phyloP scores from a whole-genome alignment of 1,140 invertebrate species.

The Brachystomella parvula region DNA sequence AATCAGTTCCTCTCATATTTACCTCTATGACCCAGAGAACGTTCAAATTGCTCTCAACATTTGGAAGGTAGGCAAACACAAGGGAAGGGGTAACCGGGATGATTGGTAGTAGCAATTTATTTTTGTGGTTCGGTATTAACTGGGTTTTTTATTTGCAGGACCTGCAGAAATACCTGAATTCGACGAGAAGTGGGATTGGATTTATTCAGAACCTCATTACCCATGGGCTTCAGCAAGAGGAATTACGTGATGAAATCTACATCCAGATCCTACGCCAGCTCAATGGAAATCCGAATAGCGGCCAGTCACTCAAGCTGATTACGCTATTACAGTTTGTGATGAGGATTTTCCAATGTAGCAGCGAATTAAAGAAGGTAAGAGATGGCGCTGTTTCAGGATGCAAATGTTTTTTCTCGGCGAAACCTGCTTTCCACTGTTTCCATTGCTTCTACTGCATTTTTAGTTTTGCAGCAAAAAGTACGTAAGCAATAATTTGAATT shows the following conservation, averaged over 20 bases:
- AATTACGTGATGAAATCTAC: constrained; percentile 78
- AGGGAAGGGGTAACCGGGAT: not conserved
- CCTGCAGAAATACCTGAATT: constrained; percentile 70
- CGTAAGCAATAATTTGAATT: no score
- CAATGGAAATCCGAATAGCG: constrained; percentile 72
- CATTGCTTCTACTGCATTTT: no score
- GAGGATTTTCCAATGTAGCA: not conserved
- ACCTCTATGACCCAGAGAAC: constrained; percentile 91
- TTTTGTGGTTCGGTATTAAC: no score
- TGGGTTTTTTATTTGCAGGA: constrained; percentile 52
- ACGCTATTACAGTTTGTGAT: not conserved
- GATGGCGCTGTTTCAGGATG: no score
- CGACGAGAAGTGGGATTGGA: not conserved
- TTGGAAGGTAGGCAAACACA: constrained; percentile 13
- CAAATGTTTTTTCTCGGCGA: no score
- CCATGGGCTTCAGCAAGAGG: constrained; percentile 77
- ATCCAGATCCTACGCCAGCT: constrained; percentile 74
- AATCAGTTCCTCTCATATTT: constrained; percentile 88
- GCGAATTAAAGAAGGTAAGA: not conserved
- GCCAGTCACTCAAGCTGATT: constrained; percentile 56
- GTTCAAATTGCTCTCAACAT: constrained; percentile 56
- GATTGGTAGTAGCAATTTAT: not conserved
- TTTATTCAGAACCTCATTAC: constrained; percentile 72
- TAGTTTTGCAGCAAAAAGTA: no score
- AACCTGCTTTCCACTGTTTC: no score